Evolutionary conservation across 2,888 invertebrate genomes (phyloP).

Genomic region (Mechanitis mazaeus): DNA sequence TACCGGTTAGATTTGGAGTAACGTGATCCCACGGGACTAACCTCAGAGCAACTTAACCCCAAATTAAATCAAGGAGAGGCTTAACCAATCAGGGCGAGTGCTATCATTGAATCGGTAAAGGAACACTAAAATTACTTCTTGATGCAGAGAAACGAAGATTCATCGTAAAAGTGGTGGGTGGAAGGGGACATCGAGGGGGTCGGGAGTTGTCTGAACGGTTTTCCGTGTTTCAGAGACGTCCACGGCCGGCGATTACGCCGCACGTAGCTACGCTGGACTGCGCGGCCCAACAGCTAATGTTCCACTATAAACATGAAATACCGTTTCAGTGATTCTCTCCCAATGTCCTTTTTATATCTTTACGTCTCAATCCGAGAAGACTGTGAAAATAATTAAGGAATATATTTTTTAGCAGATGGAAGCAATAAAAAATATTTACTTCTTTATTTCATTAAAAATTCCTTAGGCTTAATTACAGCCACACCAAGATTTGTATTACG

Average conservation of each 20-base stretch:
- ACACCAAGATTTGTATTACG: conserved; percentile 39
- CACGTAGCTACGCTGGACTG: conserved; percentile 62
- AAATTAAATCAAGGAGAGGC: conserved; percentile 77
- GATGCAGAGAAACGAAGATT: conserved; percentile 77
- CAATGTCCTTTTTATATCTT: conserved; percentile 44
- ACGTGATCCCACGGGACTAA: conserved; percentile 61
- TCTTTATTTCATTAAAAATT: conserved; percentile 1
- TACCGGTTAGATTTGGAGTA: conserved; percentile 44
- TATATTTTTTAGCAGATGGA: background rate
- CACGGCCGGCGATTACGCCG: conserved; percentile 67
- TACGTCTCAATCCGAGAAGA: conserved; percentile 8
- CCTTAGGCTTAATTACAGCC: conserved; percentile 5
- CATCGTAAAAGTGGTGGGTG: conserved; percentile 73
- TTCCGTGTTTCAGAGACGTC: conserved; percentile 73
- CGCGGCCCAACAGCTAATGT: conserved; percentile 60
- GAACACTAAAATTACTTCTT: conserved; percentile 77
- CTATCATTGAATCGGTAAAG: conserved; percentile 77
- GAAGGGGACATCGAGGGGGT: conserved; percentile 35
- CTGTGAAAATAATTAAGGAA: too few species aligned
- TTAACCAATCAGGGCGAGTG: conserved; percentile 76
- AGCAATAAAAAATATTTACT: background rate
- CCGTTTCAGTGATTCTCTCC: conserved; percentile 67
- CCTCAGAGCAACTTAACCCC: conserved; percentile 72
- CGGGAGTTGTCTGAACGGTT: conserved; percentile 71
- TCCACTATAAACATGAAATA: conserved; percentile 74